phyloP scores from a whole-genome alignment of 2,888 invertebrate species.

The Polydrusus cervinus region DNA sequence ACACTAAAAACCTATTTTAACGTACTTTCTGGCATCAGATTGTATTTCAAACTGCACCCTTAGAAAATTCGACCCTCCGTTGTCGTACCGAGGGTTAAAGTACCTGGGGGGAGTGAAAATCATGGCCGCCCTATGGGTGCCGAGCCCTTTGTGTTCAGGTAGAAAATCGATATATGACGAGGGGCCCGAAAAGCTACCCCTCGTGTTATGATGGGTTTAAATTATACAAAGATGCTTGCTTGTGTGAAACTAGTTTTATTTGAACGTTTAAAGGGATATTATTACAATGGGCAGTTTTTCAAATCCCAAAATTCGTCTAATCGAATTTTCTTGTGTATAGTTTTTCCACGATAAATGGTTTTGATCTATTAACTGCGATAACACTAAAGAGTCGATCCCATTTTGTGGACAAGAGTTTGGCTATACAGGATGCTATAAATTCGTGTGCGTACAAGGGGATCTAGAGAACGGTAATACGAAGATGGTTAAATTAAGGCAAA shows the following conservation, averaged over 20 bases:
- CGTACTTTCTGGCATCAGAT: constrained; percentile 24
- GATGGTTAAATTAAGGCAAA: too few species aligned
- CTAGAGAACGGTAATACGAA: too few species aligned
- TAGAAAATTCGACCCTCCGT: constrained; percentile 44
- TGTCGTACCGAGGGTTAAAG: constrained; percentile 54
- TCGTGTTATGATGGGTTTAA: constrained; percentile 31
- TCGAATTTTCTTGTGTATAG: too few species aligned
- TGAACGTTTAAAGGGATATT: not conserved
- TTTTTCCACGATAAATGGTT: too few species aligned
- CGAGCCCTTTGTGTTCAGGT: constrained; percentile 49
- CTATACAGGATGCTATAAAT: too few species aligned
- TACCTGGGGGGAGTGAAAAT: constrained; percentile 55
- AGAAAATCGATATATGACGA: constrained; percentile 48
- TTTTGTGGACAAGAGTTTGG: too few species aligned
- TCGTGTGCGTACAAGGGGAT: too few species aligned
- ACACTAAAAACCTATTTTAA: not conserved
- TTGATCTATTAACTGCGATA: too few species aligned
- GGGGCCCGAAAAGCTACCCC: constrained; percentile 40
- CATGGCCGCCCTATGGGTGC: constrained; percentile 40
- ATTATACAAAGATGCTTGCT: not conserved
- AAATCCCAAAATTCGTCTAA: too few species aligned
- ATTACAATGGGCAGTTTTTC: not conserved
- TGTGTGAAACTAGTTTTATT: constrained; percentile 13
- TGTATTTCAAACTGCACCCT: constrained; percentile 21
- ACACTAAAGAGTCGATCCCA: too few species aligned